phyloP scores from a whole-genome alignment of 2,888 invertebrate species.

The Caenorhabditis angaria region DNA sequence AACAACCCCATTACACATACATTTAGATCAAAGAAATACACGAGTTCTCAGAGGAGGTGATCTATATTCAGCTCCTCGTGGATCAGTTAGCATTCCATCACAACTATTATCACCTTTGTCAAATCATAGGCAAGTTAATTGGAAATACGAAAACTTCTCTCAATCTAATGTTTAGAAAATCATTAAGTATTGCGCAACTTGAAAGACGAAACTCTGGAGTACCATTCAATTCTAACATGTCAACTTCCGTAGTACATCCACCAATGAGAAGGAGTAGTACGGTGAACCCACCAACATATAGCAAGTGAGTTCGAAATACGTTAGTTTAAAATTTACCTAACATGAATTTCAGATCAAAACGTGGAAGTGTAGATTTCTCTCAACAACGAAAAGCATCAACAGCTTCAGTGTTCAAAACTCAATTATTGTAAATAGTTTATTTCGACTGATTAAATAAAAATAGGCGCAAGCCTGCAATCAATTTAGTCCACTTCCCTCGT shows the following conservation, averaged over 20 bases:
- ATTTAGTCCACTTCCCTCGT: conserved; percentile 1
- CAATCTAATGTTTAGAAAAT: no score
- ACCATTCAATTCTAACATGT: background rate
- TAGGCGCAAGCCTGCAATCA: background rate
- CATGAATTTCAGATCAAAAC: background rate
- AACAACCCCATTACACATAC: conserved; percentile 43
- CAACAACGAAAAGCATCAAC: conserved; percentile 3
- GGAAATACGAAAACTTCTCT: conserved; percentile 7
- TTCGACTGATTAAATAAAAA: background rate
- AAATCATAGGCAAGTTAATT: conserved; percentile 25
- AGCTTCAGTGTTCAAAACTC: conserved; percentile 1
- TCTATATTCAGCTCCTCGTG: conserved; percentile 33
- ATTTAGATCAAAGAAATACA: conserved; percentile 44
- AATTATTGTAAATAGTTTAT: conserved; percentile 2
- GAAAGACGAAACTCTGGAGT: conserved; percentile 14
- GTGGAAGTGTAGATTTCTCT: background rate
- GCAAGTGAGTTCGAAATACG: background rate
- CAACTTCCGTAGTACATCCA: background rate
- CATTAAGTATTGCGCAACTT: conserved; percentile 30
- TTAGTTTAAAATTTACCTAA: background rate
- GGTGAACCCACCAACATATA: background rate
- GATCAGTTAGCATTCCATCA: conserved; percentile 48
- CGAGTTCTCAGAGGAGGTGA: conserved; percentile 36
- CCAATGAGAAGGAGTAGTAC: conserved; percentile 7
- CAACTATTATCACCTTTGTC: conserved; percentile 43